Base-by-base conservation (phyloP, 2,797 vertebrate genomes). In the Sebastes iracundus region DNA sequence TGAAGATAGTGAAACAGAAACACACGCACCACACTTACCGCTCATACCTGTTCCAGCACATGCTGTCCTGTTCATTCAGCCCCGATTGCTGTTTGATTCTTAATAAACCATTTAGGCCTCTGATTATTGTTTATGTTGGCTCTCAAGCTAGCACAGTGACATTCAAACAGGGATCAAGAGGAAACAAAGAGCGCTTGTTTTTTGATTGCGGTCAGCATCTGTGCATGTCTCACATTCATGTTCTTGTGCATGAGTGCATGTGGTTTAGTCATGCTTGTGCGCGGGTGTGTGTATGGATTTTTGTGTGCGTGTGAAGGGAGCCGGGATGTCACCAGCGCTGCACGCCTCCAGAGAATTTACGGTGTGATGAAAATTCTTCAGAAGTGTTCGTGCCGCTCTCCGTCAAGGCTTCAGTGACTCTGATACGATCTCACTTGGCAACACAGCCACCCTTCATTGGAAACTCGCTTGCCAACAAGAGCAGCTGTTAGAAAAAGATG, bases 351-450 rank as follows among this genome's bases (percentile, higher is more conserved):
- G 72, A 82, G 64, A 85, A 84, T 90, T 90, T 85, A 86, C 16
- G 13, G 62, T 60, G 62, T 33, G 71, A 91, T 86, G 73, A 84
- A 90, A 93, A 89, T 81, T 83, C 75, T 83, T 91, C 27, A 87
- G 75, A 82, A 78, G 58, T 77, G 72, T 81, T 85, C 6, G 7
- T 70, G 76, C 81, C 65, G 22, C 42, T 79, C 20, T 70, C 58
- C 80, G 83, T 83, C 20, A 66, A 80, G 82, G 80, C 84, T 62
- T 82, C 73, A 28, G 33, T 65, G 55, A 86, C 71, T 85, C 76
- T 52, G 84, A 90, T 86, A 81, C 2, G 25, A 90, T 92, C 86
- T 88, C 62, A 23, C 80, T 86, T 86, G 87, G 80, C 81, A 86
- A 69, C 4, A 3, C 27, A n/a, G 18, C 2, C 10, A 64, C 65